A percentile compares a stretch with the other conserved stretches of the same genome.
Evolutionary conservation across 2,113 vertebrate genomes (phyloP).

Genomic region (Mastomys natalensis): DNA sequence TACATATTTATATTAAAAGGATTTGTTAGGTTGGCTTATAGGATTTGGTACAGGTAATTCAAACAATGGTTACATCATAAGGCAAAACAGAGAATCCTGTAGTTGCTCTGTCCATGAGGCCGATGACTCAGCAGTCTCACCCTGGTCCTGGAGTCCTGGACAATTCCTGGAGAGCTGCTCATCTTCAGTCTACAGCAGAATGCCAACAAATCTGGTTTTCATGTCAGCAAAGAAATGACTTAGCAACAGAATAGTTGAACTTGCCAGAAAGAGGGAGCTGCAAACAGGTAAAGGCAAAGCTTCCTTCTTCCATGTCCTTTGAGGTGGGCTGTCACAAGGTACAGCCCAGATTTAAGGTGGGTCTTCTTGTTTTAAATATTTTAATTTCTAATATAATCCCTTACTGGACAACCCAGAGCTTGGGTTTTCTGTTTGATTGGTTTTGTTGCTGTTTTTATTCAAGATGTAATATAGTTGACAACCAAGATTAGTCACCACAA

Average conservation of each 20-base stretch:
- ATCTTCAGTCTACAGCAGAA: background rate
- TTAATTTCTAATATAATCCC: background rate
- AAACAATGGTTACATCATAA: background rate
- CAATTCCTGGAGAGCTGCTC: background rate
- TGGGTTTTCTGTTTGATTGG: background rate
- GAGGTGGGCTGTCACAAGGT: background rate
- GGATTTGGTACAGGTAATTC: background rate
- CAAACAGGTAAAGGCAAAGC: background rate
- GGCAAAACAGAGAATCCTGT: background rate
- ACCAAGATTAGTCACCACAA: background rate
- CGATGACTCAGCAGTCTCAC: background rate
- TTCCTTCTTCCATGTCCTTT: background rate
- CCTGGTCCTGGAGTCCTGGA: background rate
- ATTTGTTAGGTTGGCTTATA: background rate
- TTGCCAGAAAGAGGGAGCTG: background rate
- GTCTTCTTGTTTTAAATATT: background rate
- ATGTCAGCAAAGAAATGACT: background rate
- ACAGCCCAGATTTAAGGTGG: background rate
- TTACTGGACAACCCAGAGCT: background rate
- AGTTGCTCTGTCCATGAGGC: background rate
- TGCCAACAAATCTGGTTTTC: background rate
- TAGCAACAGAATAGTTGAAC: background rate
- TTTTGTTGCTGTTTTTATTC: background rate
- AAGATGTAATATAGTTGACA: background rate
- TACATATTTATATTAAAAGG: background rate